A percentile compares a stretch with the other conserved stretches of the same genome.
Evolutionary conservation across 2,797 vertebrate genomes (phyloP).

Genomic region (Peromyscus aztecus): DNA sequence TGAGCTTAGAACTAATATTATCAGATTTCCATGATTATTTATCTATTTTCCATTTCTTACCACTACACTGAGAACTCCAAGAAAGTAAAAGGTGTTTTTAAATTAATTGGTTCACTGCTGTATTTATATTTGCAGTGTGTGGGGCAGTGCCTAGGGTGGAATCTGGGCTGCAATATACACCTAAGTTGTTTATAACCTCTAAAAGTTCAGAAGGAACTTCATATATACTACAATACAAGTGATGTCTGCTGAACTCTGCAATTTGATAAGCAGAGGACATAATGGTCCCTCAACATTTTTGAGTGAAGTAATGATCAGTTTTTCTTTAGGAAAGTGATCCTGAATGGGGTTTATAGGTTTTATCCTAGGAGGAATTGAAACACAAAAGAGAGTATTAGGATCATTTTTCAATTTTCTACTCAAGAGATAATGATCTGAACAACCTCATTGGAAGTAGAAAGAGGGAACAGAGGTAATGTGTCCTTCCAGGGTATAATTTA

Average conservation of each 20-base stretch:
- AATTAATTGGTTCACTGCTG: background rate
- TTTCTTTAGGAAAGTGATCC: background rate
- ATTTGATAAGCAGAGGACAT: background rate
- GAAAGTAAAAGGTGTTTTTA: background rate
- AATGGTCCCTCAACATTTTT: background rate
- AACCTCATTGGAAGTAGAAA: background rate
- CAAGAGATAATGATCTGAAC: constrained; percentile 25
- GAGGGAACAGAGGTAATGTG: background rate
- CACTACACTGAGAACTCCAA: background rate
- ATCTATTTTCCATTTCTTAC: background rate
- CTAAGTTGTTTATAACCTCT: background rate
- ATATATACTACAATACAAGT: background rate
- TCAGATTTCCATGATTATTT: background rate
- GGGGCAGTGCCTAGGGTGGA: background rate
- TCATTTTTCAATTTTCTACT: constrained; percentile 33
- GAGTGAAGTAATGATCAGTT: background rate
- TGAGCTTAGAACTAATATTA: background rate
- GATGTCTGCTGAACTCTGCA: background rate
- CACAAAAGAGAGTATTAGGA: background rate
- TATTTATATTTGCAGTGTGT: background rate
- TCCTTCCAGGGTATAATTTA: background rate
- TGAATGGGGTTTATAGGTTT: background rate
- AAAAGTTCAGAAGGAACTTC: background rate
- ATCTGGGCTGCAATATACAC: background rate
- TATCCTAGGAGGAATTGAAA: background rate